phyloP scores from a whole-genome alignment of 2,797 vertebrate genomes.

The Cetoscarus ocellatus region DNA sequence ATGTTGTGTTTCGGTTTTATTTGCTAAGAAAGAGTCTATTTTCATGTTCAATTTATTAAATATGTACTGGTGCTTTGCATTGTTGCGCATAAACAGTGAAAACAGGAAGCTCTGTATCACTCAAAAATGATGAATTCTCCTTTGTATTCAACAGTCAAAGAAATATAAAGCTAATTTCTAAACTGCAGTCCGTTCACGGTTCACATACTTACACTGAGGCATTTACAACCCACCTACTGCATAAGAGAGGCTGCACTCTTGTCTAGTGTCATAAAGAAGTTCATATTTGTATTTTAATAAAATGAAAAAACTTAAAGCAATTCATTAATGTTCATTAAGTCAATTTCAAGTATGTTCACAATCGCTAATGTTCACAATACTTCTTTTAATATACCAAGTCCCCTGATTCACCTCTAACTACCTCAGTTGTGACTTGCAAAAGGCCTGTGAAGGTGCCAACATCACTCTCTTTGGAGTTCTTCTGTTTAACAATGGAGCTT shows the following conservation, averaged over 20 bases:
- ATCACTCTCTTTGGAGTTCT: neutral
- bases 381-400: no score
- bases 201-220: no score
- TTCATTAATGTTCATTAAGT: no score
- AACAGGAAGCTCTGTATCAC: neutral
- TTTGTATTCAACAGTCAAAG: neutral
- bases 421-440: conserved; percentile 6
- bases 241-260: no score
- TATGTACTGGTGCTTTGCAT: neutral
- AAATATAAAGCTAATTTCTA: neutral
- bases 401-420: neutral
- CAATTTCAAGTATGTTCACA: no score
- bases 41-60: neutral
- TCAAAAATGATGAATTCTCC: neutral
- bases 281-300: no score
- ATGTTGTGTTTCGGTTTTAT: neutral
- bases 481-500: neutral
- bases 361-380: no score
- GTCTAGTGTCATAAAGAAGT: no score
- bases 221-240: no score
- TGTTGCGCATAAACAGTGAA: neutral
- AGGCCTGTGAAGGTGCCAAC: conserved; percentile 16
- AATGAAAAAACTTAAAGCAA: no score
- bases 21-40: neutral
- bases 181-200: no score